Conservation (phyloP, 2,888 invertebrate species). For the Aethes cnicana region DNA sequence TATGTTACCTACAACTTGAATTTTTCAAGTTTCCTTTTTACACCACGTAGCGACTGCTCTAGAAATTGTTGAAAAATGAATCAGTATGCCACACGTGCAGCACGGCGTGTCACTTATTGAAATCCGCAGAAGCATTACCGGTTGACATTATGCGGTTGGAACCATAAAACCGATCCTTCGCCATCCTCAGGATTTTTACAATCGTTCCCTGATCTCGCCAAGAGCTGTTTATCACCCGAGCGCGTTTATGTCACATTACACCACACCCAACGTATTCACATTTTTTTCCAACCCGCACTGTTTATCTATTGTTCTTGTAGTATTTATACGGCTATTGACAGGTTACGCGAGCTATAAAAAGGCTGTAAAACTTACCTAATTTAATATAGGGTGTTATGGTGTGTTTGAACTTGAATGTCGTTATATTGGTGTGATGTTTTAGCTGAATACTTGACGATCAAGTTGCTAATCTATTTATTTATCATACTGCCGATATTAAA, state of each 20-base stretch:
- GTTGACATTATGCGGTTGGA: slow-evolving; percentile 60
- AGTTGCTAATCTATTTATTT: too few relatives aligned
- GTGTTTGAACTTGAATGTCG: background rate
- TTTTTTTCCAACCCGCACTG: slow-evolving; percentile 40
- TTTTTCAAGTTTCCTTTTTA: too few relatives aligned
- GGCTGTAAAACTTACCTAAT: background rate
- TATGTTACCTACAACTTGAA: too few relatives aligned
- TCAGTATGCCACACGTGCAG: too few relatives aligned
- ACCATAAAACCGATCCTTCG: slow-evolving; percentile 71
- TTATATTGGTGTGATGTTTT: slow-evolving; percentile 5
- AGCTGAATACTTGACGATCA: too few relatives aligned
- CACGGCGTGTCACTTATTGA: background rate
- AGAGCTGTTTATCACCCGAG: slow-evolving; percentile 59
- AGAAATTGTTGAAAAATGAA: too few relatives aligned
- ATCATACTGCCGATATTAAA: background rate
- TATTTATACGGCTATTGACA: slow-evolving; percentile 3
- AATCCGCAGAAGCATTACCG: slow-evolving; percentile 42
- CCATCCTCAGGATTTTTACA: slow-evolving; percentile 67
- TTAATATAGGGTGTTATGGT: slow-evolving; percentile 3
- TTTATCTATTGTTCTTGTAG: slow-evolving; percentile 15
- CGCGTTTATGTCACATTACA: slow-evolving; percentile 60
- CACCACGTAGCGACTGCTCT: too few relatives aligned
- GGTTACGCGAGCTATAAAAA: slow-evolving; percentile 2
- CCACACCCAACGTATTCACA: slow-evolving; percentile 59
- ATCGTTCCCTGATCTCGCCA: slow-evolving; percentile 52